Conservation (phyloP, 2,888 invertebrate species). For the Dermolepida albohirtum region DNA sequence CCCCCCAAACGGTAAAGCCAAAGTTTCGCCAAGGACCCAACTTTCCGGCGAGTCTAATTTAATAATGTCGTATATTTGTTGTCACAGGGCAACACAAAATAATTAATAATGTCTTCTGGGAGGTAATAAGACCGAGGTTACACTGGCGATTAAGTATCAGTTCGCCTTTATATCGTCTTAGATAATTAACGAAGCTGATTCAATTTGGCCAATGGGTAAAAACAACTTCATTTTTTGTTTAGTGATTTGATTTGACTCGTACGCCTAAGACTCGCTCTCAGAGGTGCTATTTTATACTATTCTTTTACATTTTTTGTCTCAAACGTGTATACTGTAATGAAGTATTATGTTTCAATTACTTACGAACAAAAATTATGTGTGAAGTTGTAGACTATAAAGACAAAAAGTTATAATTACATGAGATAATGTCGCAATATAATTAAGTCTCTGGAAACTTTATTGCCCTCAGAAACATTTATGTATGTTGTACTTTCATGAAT, state of each 20-base stretch:
- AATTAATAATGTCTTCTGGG: constrained; percentile 38
- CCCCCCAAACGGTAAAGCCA: constrained; percentile 12
- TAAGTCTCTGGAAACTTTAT: no score
- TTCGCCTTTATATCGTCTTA: constrained; percentile 13
- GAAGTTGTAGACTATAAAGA: neutral
- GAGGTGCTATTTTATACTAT: no score
- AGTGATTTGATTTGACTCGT: neutral
- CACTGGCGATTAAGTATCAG: constrained; percentile 14
- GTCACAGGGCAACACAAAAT: constrained; percentile 27
- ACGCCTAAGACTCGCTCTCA: no score
- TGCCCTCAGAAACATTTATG: no score
- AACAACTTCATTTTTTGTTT: neutral
- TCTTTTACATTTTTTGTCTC: neutral
- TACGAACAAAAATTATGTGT: neutral
- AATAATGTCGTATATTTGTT: constrained; percentile 41
- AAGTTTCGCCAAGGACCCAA: constrained; percentile 39
- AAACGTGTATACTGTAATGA: no score
- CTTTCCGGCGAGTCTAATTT: constrained; percentile 35
- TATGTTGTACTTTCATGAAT: no score
- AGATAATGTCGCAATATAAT: no score
- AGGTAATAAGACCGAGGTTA: constrained; percentile 20
- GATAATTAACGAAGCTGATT: constrained; percentile 28
- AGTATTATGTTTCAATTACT: constrained; percentile 3
- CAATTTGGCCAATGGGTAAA: constrained; percentile 8
- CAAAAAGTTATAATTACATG: no score